A percentile compares a stretch with the other conserved stretches of the same genome.
phyloP scores from a whole-genome alignment of 2,113 vertebrate species.

The Struthidea cinerea region DNA sequence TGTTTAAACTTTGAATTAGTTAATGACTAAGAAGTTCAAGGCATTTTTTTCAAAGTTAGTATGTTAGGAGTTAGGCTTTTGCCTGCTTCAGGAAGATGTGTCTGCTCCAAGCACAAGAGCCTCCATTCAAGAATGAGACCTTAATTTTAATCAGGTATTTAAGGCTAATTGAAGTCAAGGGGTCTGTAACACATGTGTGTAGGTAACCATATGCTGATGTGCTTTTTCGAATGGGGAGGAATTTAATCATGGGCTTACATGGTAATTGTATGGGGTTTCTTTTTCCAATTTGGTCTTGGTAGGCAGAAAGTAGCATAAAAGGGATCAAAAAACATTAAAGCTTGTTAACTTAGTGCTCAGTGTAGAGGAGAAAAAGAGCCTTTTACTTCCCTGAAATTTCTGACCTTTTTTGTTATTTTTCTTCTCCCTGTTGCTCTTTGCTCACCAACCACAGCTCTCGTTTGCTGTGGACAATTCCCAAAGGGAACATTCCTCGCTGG shows the following conservation, averaged over 20 bases:
- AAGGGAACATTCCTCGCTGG: background rate
- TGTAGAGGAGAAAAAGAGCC: background rate
- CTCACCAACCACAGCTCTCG: background rate
- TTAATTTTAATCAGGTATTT: slow-evolving; percentile 44
- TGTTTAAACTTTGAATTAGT: background rate
- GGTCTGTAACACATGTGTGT: background rate
- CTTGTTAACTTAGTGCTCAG: background rate
- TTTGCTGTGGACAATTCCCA: slow-evolving; percentile 47
- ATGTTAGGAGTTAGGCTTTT: background rate
- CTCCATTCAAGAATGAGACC: slow-evolving; percentile 14
- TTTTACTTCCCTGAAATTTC: slow-evolving; percentile 43
- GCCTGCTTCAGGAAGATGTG: background rate
- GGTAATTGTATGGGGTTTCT: background rate
- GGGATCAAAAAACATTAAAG: background rate
- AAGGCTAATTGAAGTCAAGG: slow-evolving; percentile 27
- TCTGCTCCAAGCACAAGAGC: background rate
- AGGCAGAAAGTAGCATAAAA: background rate
- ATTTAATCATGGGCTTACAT: background rate
- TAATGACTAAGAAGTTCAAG: background rate
- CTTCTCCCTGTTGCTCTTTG: slow-evolving; percentile 16
- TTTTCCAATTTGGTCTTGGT: background rate
- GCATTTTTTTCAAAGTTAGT: background rate
- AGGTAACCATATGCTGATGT: slow-evolving; percentile 14
- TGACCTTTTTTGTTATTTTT: slow-evolving; percentile 51
- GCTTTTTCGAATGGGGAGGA: background rate